Evolutionary conservation across 1,140 invertebrate species (phyloP).

Genomic region (Mactra quadrangularis): DNA sequence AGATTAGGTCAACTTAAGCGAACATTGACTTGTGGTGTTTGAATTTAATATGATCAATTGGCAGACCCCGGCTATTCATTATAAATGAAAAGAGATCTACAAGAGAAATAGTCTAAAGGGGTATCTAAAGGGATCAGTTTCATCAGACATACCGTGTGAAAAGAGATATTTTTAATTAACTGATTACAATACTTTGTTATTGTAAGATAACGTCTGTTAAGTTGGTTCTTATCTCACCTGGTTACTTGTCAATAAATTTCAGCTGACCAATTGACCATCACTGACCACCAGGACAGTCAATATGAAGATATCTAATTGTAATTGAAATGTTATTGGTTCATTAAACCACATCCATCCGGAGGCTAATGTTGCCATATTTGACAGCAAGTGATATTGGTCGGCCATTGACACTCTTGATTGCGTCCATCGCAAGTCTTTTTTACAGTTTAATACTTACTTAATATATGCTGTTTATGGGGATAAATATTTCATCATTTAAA

Average conservation of each 20-base stretch:
- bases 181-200: conserved; percentile 21
- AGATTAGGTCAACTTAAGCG: too few species aligned
- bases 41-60: too few species aligned
- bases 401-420: too few species aligned
- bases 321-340: conserved; percentile 25
- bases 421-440: too few species aligned
- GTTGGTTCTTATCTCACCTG: conserved; percentile 26
- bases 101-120: too few species aligned
- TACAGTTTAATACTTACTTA: too few species aligned
- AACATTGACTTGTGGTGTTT: too few species aligned
- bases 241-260: conserved; percentile 25
- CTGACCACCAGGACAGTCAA: conserved; percentile 18
- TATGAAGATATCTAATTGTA: neutral
- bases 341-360: neutral
- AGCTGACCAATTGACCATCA: conserved; percentile 23
- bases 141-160: neutral
- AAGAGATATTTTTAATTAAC: conserved; percentile 28
- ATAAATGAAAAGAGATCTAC: too few species aligned
- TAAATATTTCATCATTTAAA: too few species aligned
- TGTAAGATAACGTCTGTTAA: conserved; percentile 7
- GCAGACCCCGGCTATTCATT: too few species aligned
- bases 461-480: too few species aligned
- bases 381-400: too few species aligned
- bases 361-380: neutral
- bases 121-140: neutral